phyloP scores from a whole-genome alignment of 37 sponge, comb jelly and placozoan species.

The Diacarnus erythraeanus region DNA sequence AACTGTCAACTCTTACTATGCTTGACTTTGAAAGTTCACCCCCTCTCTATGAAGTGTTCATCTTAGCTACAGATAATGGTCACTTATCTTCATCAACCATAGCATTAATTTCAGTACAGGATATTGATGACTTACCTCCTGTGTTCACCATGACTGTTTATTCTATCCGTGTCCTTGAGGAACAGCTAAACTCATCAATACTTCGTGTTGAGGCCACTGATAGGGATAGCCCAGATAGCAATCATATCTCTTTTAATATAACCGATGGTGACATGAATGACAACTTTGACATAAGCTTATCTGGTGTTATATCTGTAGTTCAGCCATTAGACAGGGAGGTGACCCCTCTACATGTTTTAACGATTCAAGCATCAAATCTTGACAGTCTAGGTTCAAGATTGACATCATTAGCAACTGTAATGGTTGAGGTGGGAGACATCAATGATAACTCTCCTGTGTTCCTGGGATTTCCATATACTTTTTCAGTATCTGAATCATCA shows the following conservation, averaged over 20 bases:
- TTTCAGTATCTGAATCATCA: slow-evolving; percentile 24
- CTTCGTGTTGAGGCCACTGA: slow-evolving; percentile 51
- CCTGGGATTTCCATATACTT: slow-evolving; percentile 6
- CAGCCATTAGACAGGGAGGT: slow-evolving; percentile 55
- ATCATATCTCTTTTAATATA: slow-evolving; percentile 23
- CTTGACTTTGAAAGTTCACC: slow-evolving; percentile 36
- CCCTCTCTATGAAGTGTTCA: slow-evolving; percentile 12
- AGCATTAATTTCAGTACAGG: slow-evolving; percentile 34
- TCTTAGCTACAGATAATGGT: slow-evolving; percentile 55
- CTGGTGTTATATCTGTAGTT: slow-evolving; percentile 18
- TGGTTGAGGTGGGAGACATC: slow-evolving; percentile 12
- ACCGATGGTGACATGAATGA: background rate
- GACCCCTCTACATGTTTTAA: slow-evolving; percentile 15
- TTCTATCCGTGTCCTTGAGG: slow-evolving; percentile 44
- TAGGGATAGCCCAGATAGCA: slow-evolving; percentile 32
- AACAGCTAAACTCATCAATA: slow-evolving; percentile 2
- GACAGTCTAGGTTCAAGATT: slow-evolving; percentile 21
- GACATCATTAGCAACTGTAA: slow-evolving; percentile 24
- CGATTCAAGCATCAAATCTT: slow-evolving; percentile 37
- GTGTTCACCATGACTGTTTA: slow-evolving; percentile 37
- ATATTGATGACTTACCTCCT: slow-evolving; percentile 66
- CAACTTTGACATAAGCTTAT: slow-evolving; percentile 9
- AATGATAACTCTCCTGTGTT: slow-evolving; percentile 50
- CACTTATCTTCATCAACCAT: slow-evolving; percentile 1
- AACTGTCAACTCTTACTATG: slow-evolving; percentile 14